Evolutionary conservation across 2,113 vertebrate genomes (phyloP).

Genomic region (Pampusana beccarii): DNA sequence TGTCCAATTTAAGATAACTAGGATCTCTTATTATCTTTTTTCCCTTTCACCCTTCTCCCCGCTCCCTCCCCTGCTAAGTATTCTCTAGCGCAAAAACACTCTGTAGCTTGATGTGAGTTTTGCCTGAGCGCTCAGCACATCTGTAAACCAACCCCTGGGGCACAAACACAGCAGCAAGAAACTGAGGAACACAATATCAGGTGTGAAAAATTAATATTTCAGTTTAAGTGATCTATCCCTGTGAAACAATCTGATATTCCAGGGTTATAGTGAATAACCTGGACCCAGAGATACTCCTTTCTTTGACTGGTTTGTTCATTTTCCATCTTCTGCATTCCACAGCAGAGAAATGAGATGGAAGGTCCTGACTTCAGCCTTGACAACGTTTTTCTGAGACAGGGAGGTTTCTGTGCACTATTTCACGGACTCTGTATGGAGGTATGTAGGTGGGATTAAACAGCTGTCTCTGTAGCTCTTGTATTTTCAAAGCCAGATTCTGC

Average conservation of each 20-base stretch:
- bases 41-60: background rate
- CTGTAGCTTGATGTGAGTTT: background rate
- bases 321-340: background rate
- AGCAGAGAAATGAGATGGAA: background rate
- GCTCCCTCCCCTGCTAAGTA: accelerated
- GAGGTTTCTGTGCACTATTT: background rate
- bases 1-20: background rate
- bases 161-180: background rate
- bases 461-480: background rate
- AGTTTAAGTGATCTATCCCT: background rate
- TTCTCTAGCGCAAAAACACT: background rate
- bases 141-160: background rate
- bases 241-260: background rate
- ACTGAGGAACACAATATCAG: accelerated
- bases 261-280: background rate
- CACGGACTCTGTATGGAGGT: background rate
- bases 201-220: background rate
- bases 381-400: background rate
- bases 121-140: background rate
- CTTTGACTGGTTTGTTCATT: background rate
- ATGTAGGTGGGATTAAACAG: background rate
- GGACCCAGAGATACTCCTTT: background rate
- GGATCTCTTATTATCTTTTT: background rate
- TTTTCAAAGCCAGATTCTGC: background rate
- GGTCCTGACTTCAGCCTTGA: background rate